Evolutionary conservation across 2,888 invertebrate species (phyloP).

Genomic region (Morpho deidamia): DNA sequence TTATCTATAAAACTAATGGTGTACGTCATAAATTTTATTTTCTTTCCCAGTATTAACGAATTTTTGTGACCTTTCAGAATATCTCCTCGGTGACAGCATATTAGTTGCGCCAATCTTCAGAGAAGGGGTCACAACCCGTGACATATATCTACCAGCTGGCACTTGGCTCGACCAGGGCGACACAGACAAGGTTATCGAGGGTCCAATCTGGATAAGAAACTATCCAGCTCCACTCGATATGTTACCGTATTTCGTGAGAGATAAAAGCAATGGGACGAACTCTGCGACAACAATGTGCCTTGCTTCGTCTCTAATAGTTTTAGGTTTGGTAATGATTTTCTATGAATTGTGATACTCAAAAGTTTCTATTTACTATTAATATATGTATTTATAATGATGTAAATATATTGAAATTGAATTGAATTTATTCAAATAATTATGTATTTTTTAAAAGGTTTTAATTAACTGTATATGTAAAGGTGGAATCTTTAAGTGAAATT

Average conservation of each 20-base stretch:
- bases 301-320: conserved; percentile 35
- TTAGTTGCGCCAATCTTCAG: conserved; percentile 87
- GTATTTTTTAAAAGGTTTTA: no score
- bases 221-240: conserved; percentile 83
- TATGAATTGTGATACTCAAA: not conserved
- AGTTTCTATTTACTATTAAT: no score
- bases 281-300: conserved; percentile 29
- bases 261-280: conserved; percentile 20
- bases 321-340: conserved; percentile 30
- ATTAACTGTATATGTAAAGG: no score
- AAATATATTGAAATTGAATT: no score
- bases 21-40: no score
- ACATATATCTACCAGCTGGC: conserved; percentile 87
- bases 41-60: no score
- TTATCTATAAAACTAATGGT: no score
- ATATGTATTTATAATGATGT: no score
- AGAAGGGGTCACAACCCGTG: conserved; percentile 78
- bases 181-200: conserved; percentile 54
- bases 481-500: no score
- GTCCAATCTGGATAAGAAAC: conserved; percentile 80
- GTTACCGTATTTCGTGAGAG: conserved; percentile 82
- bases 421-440: no score
- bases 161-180: conserved; percentile 83
- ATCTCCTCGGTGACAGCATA: conserved; percentile 85
- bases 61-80: conserved; percentile 77